A percentile compares a stretch with the other conserved stretches of the same genome.
phyloP scores from a whole-genome alignment of 64 coral and sea anemone species.

The Acropora yongei region DNA sequence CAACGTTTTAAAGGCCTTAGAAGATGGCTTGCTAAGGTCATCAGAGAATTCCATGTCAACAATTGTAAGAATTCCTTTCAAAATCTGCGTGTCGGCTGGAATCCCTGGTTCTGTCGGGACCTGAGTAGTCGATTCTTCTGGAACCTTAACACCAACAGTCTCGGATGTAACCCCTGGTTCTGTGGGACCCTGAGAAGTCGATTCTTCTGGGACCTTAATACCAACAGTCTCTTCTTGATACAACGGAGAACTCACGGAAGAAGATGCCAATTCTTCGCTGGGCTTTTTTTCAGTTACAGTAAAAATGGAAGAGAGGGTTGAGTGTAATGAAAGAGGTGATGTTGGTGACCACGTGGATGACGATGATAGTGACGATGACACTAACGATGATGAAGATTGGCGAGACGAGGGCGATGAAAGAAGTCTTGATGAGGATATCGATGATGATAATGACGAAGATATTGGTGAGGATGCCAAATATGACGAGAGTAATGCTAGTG shows the following conservation, averaged over 20 bases:
- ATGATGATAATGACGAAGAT: neutral
- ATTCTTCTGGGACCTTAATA: too few species aligned
- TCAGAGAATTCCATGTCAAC: conserved; percentile 1
- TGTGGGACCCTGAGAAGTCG: too few species aligned
- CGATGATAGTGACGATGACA: neutral
- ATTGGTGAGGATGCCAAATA: too few species aligned
- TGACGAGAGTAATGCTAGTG: neutral
- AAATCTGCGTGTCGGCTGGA: neutral
- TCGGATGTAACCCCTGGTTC: too few species aligned
- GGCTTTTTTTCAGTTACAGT: neutral
- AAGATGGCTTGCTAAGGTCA: neutral
- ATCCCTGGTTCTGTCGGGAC: neutral
- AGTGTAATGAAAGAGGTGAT: neutral
- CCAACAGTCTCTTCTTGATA: too few species aligned
- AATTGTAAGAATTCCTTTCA: conserved; percentile 10
- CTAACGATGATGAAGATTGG: neutral
- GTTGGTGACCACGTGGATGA: neutral
- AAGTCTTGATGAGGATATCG: neutral
- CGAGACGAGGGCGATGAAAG: neutral
- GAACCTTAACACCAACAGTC: neutral
- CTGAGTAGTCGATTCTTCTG: neutral
- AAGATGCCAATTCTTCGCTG: too few species aligned
- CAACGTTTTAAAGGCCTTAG: neutral
- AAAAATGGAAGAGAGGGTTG: neutral
- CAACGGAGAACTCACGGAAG: too few species aligned